Conservation (phyloP, 2,113 vertebrate species). For the Lates calcarifer region DNA sequence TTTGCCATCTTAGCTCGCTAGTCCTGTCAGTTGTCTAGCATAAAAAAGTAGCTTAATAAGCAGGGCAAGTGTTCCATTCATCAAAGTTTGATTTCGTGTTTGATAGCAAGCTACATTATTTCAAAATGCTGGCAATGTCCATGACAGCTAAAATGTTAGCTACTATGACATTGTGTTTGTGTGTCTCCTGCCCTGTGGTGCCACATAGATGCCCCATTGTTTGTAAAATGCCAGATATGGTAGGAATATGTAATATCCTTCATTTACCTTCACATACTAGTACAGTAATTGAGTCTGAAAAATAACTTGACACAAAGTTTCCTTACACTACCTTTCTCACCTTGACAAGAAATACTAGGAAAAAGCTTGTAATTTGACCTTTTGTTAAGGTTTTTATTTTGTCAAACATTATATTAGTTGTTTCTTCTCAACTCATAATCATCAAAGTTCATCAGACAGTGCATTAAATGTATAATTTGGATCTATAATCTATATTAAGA, state of each 20-base stretch:
- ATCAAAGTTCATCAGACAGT: conserved; percentile 5
- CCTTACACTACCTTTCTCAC: not conserved
- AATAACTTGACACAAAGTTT: not conserved
- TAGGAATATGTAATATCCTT: no score
- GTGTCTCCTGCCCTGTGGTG: no score
- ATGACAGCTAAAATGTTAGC: no score
- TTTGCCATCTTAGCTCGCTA: not conserved
- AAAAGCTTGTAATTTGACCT: not conserved
- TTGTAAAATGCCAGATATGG: no score
- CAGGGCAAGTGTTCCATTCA: no score
- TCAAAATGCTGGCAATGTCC: no score
- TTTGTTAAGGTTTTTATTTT: not conserved
- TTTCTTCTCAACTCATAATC: not conserved
- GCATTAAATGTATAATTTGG: conserved; percentile 11
- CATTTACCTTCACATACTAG: no score
- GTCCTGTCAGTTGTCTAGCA: not conserved
- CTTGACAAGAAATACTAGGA: not conserved
- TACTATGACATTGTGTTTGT: no score
- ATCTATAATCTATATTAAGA: not conserved
- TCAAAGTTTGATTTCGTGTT: no score
- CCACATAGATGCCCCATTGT: no score
- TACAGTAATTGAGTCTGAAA: not conserved
- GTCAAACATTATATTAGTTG: not conserved
- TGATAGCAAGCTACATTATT: no score
- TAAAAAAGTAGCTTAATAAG: no score